Base-by-base conservation (phyloP, 2,113 vertebrate species). In the Sylvilagus bachmani region DNA sequence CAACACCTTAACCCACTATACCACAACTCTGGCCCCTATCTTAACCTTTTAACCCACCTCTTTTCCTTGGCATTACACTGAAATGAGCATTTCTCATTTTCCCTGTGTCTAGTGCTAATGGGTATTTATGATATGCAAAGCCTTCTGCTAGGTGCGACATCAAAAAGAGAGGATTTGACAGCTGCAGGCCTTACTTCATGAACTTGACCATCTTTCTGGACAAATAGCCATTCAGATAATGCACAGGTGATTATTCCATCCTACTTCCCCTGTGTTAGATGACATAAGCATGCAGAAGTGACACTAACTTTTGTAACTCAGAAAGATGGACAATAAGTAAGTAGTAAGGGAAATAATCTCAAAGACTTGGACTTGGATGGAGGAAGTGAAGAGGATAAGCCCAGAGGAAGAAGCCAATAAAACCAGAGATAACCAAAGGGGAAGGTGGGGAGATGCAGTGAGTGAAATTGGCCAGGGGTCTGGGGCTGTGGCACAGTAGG, bases 361-460 rank as follows among this genome's bases (percentile, higher is more conserved):
- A 58, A 21, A 10, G 10, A 66, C 51, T 36, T 44, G 44, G 44
- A 44, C 44, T 44, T 44, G 33, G 12, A 2, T 5, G 21, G 10
- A 44, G 58, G 27, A 74, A 24, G 11, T 8, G 12, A 21, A 29
- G 5, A 29, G 33, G 16, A 64, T 2, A 62, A 89, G 36, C 11
- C 9, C 21, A 27, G 22, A 91, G 58, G 7, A 36, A 75, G 49
- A 69, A 22, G 9, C 2, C 24, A 53, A 2, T 1, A 9, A 71
- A 70, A 67, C 13, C 36, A 62, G 55, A 74, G 6, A 25, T 6
- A 31, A n/a, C 2, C 2, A 24, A 19, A 78, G 19, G 0, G 1
- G 8, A 8, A 10, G 16, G 4, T 3, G 49, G 38, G 25, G 3
- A 69, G 5, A 21, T 19, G 2, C 11, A 17, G 0, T 2, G 49